A percentile compares a stretch with the other conserved stretches of the same genome.
These are phyloP conservation scores for Indicator maculatus DNA, from an alignment of 2,113 vertebrate species.

Conservation along the genomic window DNA sequence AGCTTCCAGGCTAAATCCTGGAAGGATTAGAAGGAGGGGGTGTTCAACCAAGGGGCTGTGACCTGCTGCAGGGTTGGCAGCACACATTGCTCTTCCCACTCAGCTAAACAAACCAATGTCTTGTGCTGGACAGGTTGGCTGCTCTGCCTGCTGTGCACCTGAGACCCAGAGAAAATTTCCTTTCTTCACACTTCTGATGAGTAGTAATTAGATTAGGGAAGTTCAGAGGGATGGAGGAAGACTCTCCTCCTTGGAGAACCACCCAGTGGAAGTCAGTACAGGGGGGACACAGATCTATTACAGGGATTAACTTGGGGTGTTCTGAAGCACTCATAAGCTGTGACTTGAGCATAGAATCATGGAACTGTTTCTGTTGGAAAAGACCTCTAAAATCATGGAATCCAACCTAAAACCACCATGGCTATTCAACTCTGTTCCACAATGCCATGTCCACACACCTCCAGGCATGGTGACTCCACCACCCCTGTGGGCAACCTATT, in stretches of 20 bases:
- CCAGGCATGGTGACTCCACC: too few relatives aligned
- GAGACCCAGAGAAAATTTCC: neutral
- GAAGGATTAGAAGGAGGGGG: neutral
- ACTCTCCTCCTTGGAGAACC: neutral
- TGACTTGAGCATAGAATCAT: neutral
- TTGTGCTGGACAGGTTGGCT: accelerated
- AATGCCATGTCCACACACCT: too few relatives aligned
- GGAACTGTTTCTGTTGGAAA: too few relatives aligned
- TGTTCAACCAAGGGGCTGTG: neutral
- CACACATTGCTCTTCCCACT: accelerated
- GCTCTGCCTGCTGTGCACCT: neutral
- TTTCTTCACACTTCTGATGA: neutral
- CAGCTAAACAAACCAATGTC: accelerated
- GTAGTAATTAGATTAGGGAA: neutral
- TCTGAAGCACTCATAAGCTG: neutral
- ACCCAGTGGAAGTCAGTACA: neutral
- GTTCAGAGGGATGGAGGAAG: neutral
- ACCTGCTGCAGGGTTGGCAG: neutral
- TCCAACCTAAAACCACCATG: too few relatives aligned
- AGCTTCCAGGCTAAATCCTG: neutral
- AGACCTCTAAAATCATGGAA: too few relatives aligned
- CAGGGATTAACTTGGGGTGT: neutral
- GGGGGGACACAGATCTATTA: neutral
- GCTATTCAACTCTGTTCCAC: too few relatives aligned
- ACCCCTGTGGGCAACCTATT: too few relatives aligned